Evolutionary conservation across 1,140 invertebrate genomes (phyloP), one percentile per base, ranked within the genome.

Genomic region (Phortica variegata): DNA sequence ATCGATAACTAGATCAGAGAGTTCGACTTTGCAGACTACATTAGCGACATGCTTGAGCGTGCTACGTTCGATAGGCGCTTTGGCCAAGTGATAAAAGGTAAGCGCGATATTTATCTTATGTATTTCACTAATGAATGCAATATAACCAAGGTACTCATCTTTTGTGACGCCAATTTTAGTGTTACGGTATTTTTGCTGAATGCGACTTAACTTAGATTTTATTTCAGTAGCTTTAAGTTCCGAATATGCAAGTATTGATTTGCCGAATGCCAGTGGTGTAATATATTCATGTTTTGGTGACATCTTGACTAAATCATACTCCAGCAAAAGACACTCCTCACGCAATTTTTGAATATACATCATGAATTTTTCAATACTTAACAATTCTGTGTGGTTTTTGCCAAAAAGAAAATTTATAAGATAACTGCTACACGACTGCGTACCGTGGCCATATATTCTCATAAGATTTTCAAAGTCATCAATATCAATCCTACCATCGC

Each of bases 121-220:
- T 3, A 59, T 18, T 19, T 57, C 46, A n/a, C 47, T 31, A 0
- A 61, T 21, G 19, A 66, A 56, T 1, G 20, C n/a, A 3, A 54
- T 54, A n/a, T 61, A 65, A 3, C 29, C 5, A 49, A 52, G 9
- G 4, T 54, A 65, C 2, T 65, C 62, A 0, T 49, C 18, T 0
- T 38, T 31, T 0, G 23, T 56, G 1, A 65, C 41, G 0, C 62
- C 62, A 0, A 3, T 20, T 0, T 32, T 12, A 1, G 33, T 2
- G 0, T 43, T 1, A 6, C 29, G 36, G 7, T 52, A 59, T 16
- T 47, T 56, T 9, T 26, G 0, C 12, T 46, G 47, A 5, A 61
- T 54, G 0, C 56, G 52, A 8, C 36, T 8, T 2, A 56, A 37
- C 0, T 18, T 47, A 0, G n/a, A n/a, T n/a, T n/a, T n/a, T n/a